Evolutionary conservation across 2,113 vertebrate genomes (phyloP).

Genomic region (Grammomys dolichurus): DNA sequence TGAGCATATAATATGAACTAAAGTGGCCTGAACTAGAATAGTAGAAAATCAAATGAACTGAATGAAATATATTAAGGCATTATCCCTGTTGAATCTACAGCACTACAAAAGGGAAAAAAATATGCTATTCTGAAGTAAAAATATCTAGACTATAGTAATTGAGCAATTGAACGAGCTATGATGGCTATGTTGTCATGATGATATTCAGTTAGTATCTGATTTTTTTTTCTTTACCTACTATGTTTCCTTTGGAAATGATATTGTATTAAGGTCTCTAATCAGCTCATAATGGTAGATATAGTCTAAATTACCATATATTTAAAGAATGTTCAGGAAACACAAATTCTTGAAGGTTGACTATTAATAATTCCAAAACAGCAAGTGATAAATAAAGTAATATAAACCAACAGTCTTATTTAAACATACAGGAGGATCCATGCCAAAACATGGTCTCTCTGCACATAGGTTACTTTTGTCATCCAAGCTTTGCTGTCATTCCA

Average conservation of each 20-base stretch:
- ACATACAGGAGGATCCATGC: background rate
- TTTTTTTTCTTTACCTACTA: background rate
- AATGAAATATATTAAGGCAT: slow-evolving; percentile 6
- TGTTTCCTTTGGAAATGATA: background rate
- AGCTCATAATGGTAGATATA: background rate
- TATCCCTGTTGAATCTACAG: background rate
- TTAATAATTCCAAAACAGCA: background rate
- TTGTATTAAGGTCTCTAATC: background rate
- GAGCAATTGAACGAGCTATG: background rate
- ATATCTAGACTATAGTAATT: slow-evolving; percentile 24
- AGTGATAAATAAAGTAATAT: background rate
- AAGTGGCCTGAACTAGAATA: slow-evolving; percentile 3
- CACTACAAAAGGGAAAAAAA: background rate
- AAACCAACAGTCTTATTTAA: background rate
- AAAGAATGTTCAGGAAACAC: slow-evolving; percentile 4
- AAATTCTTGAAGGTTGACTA: background rate
- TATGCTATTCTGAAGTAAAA: background rate
- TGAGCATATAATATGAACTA: background rate
- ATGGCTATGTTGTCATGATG: background rate
- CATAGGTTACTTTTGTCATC: background rate
- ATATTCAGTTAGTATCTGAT: background rate
- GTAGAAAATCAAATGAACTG: slow-evolving; percentile 41
- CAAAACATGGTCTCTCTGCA: background rate
- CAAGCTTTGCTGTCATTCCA: background rate
- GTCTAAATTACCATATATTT: background rate